A percentile compares a stretch with the other conserved stretches of the same genome.
These are phyloP conservation scores for Thomomys bottae DNA, from an alignment of 2,113 vertebrate species.

Conservation along the genomic window DNA sequence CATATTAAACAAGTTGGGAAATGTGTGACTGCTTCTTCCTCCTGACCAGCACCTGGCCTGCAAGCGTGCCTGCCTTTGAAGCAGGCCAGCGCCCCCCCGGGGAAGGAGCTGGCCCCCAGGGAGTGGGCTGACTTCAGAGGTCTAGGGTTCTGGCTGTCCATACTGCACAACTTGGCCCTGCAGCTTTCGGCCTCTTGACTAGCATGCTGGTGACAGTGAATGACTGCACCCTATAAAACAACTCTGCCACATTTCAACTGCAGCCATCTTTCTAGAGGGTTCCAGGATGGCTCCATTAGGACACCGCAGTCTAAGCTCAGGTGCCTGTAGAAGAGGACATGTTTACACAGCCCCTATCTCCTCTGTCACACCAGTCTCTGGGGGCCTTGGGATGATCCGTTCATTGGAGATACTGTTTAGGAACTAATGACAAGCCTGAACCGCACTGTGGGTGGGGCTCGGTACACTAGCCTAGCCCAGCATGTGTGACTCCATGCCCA, in stretches of 20 bases:
- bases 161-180: neutral
- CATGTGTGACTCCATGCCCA: too few relatives aligned
- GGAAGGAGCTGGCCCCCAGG: too few relatives aligned
- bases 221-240: neutral
- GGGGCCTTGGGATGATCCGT: too few relatives aligned
- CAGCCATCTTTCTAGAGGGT: neutral
- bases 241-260: fast-evolving
- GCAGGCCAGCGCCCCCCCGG: neutral
- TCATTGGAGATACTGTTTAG: too few relatives aligned
- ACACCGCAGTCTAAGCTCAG: neutral
- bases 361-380: too few relatives aligned
- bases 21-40: conserved; percentile 1
- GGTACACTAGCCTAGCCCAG: too few relatives aligned
- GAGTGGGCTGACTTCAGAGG: too few relatives aligned
- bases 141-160: neutral
- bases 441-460: too few relatives aligned
- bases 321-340: neutral
- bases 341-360: too few relatives aligned
- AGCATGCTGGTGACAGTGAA: neutral
- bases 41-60: neutral
- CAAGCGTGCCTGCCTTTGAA: too few relatives aligned
- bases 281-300: neutral
- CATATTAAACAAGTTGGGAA: conserved; percentile 66
- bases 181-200: conserved; percentile 1
- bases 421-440: too few relatives aligned